Base-by-base conservation (phyloP, 2,113 vertebrate genomes). In the Nesoenas mayeri region DNA sequence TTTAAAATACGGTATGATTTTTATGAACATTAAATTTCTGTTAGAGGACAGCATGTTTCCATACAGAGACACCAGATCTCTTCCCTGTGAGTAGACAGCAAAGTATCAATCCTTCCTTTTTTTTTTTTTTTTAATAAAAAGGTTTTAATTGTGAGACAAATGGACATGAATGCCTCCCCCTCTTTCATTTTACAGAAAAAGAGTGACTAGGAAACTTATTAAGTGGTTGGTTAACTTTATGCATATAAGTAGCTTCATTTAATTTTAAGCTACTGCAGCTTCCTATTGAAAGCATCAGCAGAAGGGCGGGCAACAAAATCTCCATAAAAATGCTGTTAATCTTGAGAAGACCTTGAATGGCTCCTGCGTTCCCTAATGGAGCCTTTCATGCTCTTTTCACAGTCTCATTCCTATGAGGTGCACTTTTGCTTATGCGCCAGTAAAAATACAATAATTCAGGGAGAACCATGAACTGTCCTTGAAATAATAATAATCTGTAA, bases 181-280 rank as follows among this genome's bases (percentile, higher is more conserved):
- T 66, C 64, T 34, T 80, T 36, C 26, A 57, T 40, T 57, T 77
- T 38, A 51, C 53, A 79, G 29, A 54, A 64, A 78, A 50, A 80
- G 64, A 34, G 70, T 85, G 79, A 73, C 60, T 85, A 60, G 89
- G 58, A 64, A 94, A 25, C 50, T 88, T 90, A 92, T 94, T 85
- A 78, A 92, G 87, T 72, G 75, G 44, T 77, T 88, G 83, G 78
- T 88, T 94, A 91, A 81, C 74, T 94, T 91, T 73, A 64, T 92
- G 74, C 50, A 19, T 77, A 11, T 48, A 77, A 94, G 82, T 44
- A 90, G 86, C 54, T 80, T 72, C 73, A 60, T 85, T 91, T 84
- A 26, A 87, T 87, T 92, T 69, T 57, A 87, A 75, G 48, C 60
- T 85, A 34, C 74, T 73, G 60, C 74, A 65, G 60, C 83, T 84